Base-by-base conservation (phyloP, 1,140 invertebrate genomes). In the Rhopalosiphum padi region DNA sequence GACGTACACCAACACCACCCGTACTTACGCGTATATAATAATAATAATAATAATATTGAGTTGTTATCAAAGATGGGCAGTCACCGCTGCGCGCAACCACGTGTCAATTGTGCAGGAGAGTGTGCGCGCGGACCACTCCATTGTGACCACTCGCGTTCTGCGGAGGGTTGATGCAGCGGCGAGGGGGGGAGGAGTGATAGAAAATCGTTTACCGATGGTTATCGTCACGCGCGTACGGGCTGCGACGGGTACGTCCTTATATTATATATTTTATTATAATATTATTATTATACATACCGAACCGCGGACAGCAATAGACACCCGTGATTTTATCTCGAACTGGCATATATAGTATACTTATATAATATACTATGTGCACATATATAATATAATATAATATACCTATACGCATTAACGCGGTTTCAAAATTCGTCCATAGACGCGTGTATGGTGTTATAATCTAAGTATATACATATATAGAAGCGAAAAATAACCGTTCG, bases 401-500 rank as follows among this genome's bases (percentile, higher is more conserved):
- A 37, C 35, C 2, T 9, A 18, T 6, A 37, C 35, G 87, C 51
- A 41, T 89, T 55, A 89, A 55, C 90, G 90, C 90, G 90, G 90
- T 77, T 77, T 91, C 90, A 30, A 92, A 92, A 92, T 92, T 83
- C 77, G 68, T 46, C 90, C n/a, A 23, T 91, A 82, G 23, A 91
- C 25, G 46, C 87, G 87, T 87, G 23, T 30, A 30, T 0, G 9
- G 85, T n/a, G 18, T 18, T 25, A 86, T 22, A 30, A 87, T 46
- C 7, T 55, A 60, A 2, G 55, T 60, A 60, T 53, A 53, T 30
- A 60, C 25, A 30, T 22, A 51, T 60, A 15, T 68, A 68, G 60
- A 68, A 15, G 11, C 30, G 60, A 77, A 9, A n/a, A 60, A 68
- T 30, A 68, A n/a, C 30, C 60, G 60, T 77, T 77, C 25, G 37